These are phyloP conservation scores for Orgyia antiqua DNA, from an alignment of 2,888 invertebrate species.

Conservation along the genomic window DNA sequence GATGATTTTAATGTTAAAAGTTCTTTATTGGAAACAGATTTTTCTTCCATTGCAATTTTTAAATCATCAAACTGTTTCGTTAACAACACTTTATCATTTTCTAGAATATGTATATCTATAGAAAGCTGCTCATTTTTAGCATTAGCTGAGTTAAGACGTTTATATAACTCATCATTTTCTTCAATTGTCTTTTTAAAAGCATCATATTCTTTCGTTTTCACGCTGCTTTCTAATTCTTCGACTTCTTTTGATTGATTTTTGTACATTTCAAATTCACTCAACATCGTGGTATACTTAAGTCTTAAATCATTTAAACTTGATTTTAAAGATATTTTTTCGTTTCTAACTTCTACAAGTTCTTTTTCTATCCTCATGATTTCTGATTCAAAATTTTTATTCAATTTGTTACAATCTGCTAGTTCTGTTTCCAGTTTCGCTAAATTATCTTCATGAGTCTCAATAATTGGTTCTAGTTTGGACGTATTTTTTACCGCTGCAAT, in stretches of 20 bases:
- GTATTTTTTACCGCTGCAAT: constrained; percentile 80
- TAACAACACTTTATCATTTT: constrained; percentile 70
- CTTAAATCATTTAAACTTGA: constrained; percentile 73
- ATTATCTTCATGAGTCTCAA: constrained; percentile 85
- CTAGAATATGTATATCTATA: constrained; percentile 71
- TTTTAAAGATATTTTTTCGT: constrained; percentile 65
- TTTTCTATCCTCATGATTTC: constrained; percentile 78
- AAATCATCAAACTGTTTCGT: constrained; percentile 65
- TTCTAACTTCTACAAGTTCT: constrained; percentile 64
- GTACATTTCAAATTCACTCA: constrained; percentile 58
- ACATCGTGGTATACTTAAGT: constrained; percentile 73
- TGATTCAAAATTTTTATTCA: constrained; percentile 79
- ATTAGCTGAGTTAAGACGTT: constrained; percentile 47
- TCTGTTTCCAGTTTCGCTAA: constrained; percentile 81
- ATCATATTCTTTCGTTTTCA: constrained; percentile 41
- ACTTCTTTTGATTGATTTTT: constrained; percentile 66
- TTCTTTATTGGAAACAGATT: constrained; percentile 19
- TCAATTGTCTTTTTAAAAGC: constrained; percentile 44
- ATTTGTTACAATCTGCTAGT: constrained; percentile 78
- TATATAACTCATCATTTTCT: constrained; percentile 63
- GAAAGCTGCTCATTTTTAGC: constrained; percentile 68
- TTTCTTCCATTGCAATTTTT: constrained; percentile 34
- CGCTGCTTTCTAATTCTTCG: constrained; percentile 64
- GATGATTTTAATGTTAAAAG: constrained; percentile 17
- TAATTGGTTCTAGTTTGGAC: constrained; percentile 84